A percentile compares a stretch with the other conserved stretches of the same genome.
These are phyloP conservation scores for Lasiurus cinereus DNA, from an alignment of 2,113 vertebrate genomes.

Conservation along the genomic window DNA sequence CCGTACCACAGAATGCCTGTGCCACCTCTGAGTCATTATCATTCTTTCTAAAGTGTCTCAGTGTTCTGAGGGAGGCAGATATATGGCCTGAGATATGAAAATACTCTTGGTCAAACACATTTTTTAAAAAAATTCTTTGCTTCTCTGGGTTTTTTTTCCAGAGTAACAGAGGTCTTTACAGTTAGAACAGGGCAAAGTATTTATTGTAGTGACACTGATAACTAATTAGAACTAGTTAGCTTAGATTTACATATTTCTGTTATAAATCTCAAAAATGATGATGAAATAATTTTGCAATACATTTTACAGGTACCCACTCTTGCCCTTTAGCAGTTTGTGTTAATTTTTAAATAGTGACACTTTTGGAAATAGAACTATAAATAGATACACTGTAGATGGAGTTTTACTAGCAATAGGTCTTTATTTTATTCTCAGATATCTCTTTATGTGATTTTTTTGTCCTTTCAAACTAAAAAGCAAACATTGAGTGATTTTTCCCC, in stretches of 20 bases:
- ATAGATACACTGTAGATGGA: neutral
- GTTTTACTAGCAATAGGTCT: neutral
- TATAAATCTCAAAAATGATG: constrained; percentile 33
- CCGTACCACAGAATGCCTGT: neutral
- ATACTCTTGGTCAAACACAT: neutral
- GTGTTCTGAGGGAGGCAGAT: neutral
- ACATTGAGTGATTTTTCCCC: neutral
- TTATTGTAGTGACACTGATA: neutral
- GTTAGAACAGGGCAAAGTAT: neutral
- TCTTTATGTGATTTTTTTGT: neutral
- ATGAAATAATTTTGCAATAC: constrained; percentile 12
- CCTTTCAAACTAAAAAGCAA: constrained; percentile 27
- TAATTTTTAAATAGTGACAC: neutral
- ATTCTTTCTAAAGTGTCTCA: neutral
- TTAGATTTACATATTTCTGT: neutral
- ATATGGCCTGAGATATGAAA: neutral
- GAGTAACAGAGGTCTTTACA: neutral
- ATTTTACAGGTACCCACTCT: neutral
- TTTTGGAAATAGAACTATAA: constrained; percentile 18
- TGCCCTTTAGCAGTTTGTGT: neutral
- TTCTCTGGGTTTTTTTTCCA: neutral
- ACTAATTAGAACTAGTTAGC: neutral
- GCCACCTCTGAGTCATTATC: neutral
- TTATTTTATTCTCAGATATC: constrained; percentile 23
- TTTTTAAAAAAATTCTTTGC: neutral